These are phyloP conservation scores for Morone saxatilis DNA, from an alignment of 2,113 vertebrate genomes.

Conservation along the genomic window DNA sequence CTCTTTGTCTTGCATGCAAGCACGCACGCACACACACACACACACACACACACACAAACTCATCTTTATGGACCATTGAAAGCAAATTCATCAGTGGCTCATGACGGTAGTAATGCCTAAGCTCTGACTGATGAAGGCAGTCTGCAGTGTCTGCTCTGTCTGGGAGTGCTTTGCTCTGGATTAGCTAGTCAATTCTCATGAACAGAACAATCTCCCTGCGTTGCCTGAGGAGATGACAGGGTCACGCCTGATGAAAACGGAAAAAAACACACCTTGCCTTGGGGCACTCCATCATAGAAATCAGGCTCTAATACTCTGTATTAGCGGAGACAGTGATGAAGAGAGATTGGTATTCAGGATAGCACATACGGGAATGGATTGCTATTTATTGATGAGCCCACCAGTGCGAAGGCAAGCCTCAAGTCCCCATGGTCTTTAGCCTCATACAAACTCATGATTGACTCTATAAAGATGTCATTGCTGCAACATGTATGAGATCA, in stretches of 20 bases:
- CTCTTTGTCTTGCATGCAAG: neutral
- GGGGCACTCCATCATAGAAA: slow-evolving; percentile 61
- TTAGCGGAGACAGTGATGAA: slow-evolving; percentile 59
- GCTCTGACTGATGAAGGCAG: slow-evolving; percentile 73
- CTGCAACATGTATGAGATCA: neutral
- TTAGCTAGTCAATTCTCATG: slow-evolving; percentile 78
- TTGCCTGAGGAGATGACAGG: slow-evolving; percentile 68
- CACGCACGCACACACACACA: neutral
- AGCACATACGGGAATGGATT: slow-evolving; percentile 24
- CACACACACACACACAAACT: slow-evolving; percentile 25
- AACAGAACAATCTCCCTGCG: slow-evolving; percentile 70
- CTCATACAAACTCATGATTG: slow-evolving; percentile 18
- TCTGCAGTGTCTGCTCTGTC: slow-evolving; percentile 59
- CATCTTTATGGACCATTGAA: slow-evolving; percentile 62
- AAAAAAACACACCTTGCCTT: slow-evolving; percentile 38
- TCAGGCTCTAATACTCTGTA: slow-evolving; percentile 57
- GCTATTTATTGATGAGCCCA: slow-evolving; percentile 53
- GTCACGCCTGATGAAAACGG: slow-evolving; percentile 61
- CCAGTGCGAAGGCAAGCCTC: slow-evolving; percentile 13
- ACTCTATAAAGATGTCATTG: neutral
- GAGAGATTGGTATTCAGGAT: slow-evolving; percentile 43
- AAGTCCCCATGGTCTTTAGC: slow-evolving; percentile 4
- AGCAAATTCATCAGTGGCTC: slow-evolving; percentile 72
- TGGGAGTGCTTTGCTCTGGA: slow-evolving; percentile 65
- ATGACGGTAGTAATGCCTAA: slow-evolving; percentile 50